Evolutionary conservation across 2,888 invertebrate genomes (phyloP), one percentile per base, ranked within the genome.

Genomic region (Amaurobius ferox): DNA sequence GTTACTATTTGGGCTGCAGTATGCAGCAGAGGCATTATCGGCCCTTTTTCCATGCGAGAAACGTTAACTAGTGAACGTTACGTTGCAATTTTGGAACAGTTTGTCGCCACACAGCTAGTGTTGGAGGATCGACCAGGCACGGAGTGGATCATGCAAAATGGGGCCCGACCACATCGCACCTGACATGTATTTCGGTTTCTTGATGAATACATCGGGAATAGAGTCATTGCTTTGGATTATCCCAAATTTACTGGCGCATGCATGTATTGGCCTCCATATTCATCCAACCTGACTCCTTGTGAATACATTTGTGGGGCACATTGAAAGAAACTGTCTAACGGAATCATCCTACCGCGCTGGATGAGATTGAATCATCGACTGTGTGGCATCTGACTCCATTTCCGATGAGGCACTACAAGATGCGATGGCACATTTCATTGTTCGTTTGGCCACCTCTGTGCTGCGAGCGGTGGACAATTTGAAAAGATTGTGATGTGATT

Each of bases 271-370:
- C 48, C 70, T 28, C 44, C 68, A 23, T 44, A 64, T 28, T 68
- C 70, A 19, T 19, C 68, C 19, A 39, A 39, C 23, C 39, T 39
- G 19, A 68, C n/a, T 9, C 35, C 39, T 9, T 55, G 30, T 48
- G 79, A 79, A 16, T 72, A 70, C 29, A 44, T 40, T 66, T 79
- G 29, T 79, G 79, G 79, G 72, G 28, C 16, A 35, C 48, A 55
- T 64, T 79, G 26, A 78, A 79, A 55, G 74, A 78, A 35, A 78
- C 29, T 48, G 40, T 77, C 28, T 79, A 79, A 29, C 23, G 16
- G 29, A 32, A 77, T 30, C 16, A 77, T 35, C 55, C 79, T 35
- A 66, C 13, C 3, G 40, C 73, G 11, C 39, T 79, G 28, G 72
- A 70, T 16, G 62, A 77, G 29, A 19, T 79, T 32, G 55, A 79